phyloP scores from a whole-genome alignment of 2,113 vertebrate species.

The Pycnonotus jocosus region DNA sequence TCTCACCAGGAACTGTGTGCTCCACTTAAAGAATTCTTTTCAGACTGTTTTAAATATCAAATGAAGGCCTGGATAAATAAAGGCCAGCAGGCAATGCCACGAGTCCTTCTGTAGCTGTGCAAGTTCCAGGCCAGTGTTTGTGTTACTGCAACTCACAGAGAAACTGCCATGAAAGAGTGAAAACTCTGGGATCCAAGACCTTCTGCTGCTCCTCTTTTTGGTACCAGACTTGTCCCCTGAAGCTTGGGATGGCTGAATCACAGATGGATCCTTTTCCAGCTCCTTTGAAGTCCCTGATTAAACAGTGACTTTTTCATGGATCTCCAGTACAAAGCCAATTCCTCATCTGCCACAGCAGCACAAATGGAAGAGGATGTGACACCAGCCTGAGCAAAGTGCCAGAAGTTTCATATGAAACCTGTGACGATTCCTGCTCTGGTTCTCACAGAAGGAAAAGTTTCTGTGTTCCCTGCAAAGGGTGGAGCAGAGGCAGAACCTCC shows the following conservation, averaged over 20 bases:
- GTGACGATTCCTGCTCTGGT: neutral
- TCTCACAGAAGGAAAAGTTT: neutral
- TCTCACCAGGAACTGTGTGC: neutral
- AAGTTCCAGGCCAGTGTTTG: neutral
- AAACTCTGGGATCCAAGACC: neutral
- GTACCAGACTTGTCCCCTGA: neutral
- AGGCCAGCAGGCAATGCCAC: neutral
- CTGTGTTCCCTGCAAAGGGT: neutral
- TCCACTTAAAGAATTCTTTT: neutral
- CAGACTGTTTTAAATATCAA: neutral
- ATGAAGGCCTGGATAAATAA: neutral
- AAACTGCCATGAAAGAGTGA: neutral
- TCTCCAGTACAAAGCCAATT: neutral
- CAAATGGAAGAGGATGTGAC: neutral
- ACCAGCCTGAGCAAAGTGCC: neutral
- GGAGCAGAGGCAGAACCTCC: neutral
- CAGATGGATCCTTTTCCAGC: neutral
- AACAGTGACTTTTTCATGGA: neutral
- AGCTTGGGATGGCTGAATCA: neutral
- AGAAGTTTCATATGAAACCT: neutral
- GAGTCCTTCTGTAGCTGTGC: neutral
- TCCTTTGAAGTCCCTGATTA: neutral
- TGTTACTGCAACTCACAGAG: neutral
- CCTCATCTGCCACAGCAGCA: neutral
- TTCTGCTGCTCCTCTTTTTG: neutral